Percentiles rank a stretch among this genome's conserved stretches.
Conservation (phyloP, 1,140 invertebrate genomes). For the Cylas formicarius region DNA sequence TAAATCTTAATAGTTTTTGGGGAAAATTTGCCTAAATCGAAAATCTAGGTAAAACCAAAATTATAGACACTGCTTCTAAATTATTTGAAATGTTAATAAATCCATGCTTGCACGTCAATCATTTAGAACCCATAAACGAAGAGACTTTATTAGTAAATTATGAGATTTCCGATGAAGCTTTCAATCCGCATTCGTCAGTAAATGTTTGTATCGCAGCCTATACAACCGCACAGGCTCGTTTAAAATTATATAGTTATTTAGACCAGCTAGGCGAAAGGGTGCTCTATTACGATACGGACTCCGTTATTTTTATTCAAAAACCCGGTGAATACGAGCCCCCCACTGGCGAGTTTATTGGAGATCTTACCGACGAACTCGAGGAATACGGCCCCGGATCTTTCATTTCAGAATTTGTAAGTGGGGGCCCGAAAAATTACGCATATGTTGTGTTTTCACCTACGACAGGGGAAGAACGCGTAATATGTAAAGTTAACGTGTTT, state of each 20-base stretch:
- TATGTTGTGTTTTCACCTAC: no score
- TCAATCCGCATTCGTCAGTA: slow-evolving; percentile 9
- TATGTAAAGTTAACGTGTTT: no score
- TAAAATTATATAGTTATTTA: slow-evolving; percentile 17
- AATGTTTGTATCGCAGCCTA: slow-evolving; percentile 39
- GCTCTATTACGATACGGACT: slow-evolving; percentile 38
- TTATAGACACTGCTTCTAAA: slow-evolving; percentile 6
- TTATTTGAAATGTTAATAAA: slow-evolving; percentile 10
- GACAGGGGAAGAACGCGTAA: no score
- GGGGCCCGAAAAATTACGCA: slow-evolving; percentile 36
- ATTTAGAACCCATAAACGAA: not conserved
- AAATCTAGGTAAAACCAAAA: slow-evolving; percentile 10
- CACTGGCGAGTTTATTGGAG: slow-evolving; percentile 30
- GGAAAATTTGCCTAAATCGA: slow-evolving; percentile 27
- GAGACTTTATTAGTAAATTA: slow-evolving; percentile 8
- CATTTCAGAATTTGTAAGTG: slow-evolving; percentile 31
- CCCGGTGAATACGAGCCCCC: slow-evolving; percentile 17
- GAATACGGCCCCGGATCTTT: slow-evolving; percentile 30
- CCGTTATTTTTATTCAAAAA: slow-evolving; percentile 8
- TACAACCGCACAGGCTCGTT: slow-evolving; percentile 35
- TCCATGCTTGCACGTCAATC: slow-evolving; percentile 4
- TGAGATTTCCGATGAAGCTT: slow-evolving; percentile 5
- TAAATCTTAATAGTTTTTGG: slow-evolving; percentile 39
- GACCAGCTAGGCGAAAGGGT: slow-evolving; percentile 5
- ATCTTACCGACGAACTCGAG: slow-evolving; percentile 34